phyloP scores from a whole-genome alignment of 2,888 invertebrate species.

The Drosophila leonis region DNA sequence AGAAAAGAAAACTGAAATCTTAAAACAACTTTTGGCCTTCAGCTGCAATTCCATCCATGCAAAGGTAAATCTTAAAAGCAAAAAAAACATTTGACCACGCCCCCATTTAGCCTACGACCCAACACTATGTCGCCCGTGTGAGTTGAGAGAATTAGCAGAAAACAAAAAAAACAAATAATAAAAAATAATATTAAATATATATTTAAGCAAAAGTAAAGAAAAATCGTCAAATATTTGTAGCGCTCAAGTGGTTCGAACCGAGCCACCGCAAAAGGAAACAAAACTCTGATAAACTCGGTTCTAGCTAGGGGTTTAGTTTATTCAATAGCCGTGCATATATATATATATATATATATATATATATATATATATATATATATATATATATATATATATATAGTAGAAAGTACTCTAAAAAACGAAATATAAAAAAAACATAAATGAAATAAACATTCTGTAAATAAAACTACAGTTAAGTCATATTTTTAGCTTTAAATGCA shows the following conservation, averaged over 20 bases:
- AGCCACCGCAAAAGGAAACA: conserved; percentile 29
- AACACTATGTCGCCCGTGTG: conserved; percentile 60
- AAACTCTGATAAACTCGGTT: conserved; percentile 53
- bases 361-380: conserved; percentile 56
- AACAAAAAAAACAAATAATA: neutral
- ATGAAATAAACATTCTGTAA: conserved; percentile 69
- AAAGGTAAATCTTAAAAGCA: conserved; percentile 61
- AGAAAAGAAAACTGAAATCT: neutral
- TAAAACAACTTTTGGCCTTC: conserved; percentile 59
- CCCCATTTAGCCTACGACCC: conserved; percentile 12
- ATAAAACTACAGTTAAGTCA: conserved; percentile 85
- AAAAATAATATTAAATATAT: conserved; percentile 5
- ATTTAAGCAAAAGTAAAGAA: conserved; percentile 13
- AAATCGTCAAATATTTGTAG: conserved; percentile 22
- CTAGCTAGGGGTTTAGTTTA: conserved; percentile 71
- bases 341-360: conserved; percentile 30
- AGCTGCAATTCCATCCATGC: conserved; percentile 66
- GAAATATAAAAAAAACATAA: conserved; percentile 32
- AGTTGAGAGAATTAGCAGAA: conserved; percentile 42
- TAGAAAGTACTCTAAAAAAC: conserved; percentile 75
- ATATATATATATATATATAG: conserved; percentile 50
- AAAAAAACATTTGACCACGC: conserved; percentile 28
- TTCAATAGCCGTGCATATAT: conserved; percentile 58
- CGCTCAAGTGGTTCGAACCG: conserved; percentile 54
- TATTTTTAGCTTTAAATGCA: conserved; percentile 84